Conservation (phyloP, 2,888 invertebrate species). For the Yponomeuta sedellus region DNA sequence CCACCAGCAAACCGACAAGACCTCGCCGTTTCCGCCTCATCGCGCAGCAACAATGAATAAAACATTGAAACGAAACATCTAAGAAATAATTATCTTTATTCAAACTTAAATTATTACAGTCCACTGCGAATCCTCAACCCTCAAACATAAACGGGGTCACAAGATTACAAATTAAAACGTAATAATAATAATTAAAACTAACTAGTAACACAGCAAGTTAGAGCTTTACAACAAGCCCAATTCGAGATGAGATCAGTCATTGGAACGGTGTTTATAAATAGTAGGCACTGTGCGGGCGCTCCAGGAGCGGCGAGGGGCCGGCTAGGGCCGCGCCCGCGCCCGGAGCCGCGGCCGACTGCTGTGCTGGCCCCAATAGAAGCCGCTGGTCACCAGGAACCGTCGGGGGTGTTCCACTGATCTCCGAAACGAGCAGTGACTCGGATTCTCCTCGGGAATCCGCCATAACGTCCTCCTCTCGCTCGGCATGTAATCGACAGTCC, state of each 20-base stretch:
- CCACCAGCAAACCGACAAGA: background rate
- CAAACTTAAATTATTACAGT: conserved; percentile 65
- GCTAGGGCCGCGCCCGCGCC: conserved; percentile 27
- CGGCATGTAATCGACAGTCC: conserved; percentile 56
- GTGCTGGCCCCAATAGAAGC: conserved; percentile 54
- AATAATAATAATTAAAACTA: conserved; percentile 38
- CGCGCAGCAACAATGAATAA: conserved; percentile 23
- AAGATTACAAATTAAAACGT: conserved; percentile 38
- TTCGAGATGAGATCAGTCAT: conserved; percentile 59
- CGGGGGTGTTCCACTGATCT: conserved; percentile 68
- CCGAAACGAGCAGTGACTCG: conserved; percentile 42
- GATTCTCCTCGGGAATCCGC: conserved; percentile 60
- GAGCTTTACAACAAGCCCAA: conserved; percentile 70
- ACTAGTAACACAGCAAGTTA: conserved; percentile 67
- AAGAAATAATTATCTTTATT: conserved; percentile 42
- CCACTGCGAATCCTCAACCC: conserved; percentile 38
- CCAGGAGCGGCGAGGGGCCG: conserved; percentile 30
- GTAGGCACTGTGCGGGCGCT: conserved; percentile 33
- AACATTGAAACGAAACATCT: conserved; percentile 33
- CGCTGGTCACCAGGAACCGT: conserved; percentile 55
- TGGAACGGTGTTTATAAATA: conserved; percentile 61
- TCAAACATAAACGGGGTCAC: conserved; percentile 27
- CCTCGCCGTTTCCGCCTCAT: conserved; percentile 7
- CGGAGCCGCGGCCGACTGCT: conserved; percentile 33
- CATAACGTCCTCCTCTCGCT: conserved; percentile 63